phyloP scores from a whole-genome alignment of 1,140 invertebrate genomes.

The Caerostris extrusa region DNA sequence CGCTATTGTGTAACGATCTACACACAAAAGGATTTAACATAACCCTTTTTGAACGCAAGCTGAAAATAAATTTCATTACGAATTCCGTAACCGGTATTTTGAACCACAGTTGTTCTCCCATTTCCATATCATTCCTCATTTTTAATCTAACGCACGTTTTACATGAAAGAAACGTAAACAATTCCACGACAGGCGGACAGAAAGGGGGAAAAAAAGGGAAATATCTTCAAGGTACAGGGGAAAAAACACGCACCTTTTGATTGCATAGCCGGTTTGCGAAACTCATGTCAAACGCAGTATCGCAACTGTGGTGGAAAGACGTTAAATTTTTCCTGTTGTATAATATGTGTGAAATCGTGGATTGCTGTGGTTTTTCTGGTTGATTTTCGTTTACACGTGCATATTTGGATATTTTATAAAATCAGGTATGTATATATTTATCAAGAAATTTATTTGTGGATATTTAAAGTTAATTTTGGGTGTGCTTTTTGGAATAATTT shows the following conservation, averaged over 20 bases:
- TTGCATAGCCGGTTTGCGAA: not conserved
- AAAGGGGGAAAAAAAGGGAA: not conserved
- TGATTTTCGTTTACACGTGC: not conserved
- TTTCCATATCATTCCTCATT: not conserved
- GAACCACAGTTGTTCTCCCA: no score
- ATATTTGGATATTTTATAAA: not conserved
- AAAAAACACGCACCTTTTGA: not conserved
- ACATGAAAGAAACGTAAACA: not conserved
- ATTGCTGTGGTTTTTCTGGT: not conserved
- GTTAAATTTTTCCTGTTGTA: not conserved
- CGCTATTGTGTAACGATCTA: no score
- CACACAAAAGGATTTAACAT: no score
- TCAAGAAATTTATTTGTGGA: not conserved
- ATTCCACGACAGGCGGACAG: not conserved
- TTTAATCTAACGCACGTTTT: not conserved
- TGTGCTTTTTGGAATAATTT: not conserved
- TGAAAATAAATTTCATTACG: no score
- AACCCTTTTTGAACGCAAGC: no score
- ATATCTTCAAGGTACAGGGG: not conserved
- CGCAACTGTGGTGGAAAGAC: not conserved
- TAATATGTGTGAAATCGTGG: not conserved
- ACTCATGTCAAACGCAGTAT: not conserved
- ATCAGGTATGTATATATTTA: not conserved
- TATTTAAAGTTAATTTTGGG: not conserved
- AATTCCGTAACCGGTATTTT: no score